Percentiles rank a stretch among this genome's conserved stretches.
These are phyloP conservation scores for Nephotettix cincticeps DNA, from an alignment of 1,140 invertebrate genomes.

Conservation along the genomic window DNA sequence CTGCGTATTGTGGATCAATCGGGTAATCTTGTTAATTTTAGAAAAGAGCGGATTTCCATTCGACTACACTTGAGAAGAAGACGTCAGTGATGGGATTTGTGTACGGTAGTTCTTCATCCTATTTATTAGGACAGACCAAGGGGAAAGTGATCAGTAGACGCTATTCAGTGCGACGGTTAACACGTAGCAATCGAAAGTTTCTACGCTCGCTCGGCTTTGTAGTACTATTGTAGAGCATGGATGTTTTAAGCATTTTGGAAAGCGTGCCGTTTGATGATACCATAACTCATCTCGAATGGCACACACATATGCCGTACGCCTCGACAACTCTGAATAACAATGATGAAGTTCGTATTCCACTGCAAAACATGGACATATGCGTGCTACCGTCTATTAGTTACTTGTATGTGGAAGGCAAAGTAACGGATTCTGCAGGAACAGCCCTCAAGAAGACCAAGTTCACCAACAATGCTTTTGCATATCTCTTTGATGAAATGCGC, in stretches of 20 bases:
- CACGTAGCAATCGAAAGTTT: conserved; percentile 35
- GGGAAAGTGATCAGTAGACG: too few species aligned
- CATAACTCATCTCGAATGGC: conserved; percentile 43
- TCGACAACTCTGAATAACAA: conserved; percentile 38
- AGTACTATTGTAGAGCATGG: conserved; percentile 32
- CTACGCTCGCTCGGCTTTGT: conserved; percentile 35
- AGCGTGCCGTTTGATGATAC: conserved; percentile 38
- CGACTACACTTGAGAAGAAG: conserved; percentile 33
- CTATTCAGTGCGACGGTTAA: too few species aligned
- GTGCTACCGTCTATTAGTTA: too few species aligned
- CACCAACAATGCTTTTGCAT: background rate
- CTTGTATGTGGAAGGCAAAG: too few species aligned
- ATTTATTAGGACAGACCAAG: conserved; percentile 2
- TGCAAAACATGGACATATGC: conserved; percentile 47
- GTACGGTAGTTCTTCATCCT: background rate
- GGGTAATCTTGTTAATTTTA: conserved; percentile 32
- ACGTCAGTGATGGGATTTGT: conserved; percentile 30
- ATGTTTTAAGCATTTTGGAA: conserved; percentile 36
- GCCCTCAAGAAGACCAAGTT: too few species aligned
- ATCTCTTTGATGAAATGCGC: background rate
- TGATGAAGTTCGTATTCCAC: conserved; percentile 40
- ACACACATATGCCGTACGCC: conserved; percentile 44
- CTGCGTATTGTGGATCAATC: conserved; percentile 34
- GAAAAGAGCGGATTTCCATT: conserved; percentile 32
- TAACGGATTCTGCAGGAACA: too few species aligned